Conservation (phyloP, 2,113 vertebrate species). For the Cephalopholis sonnerati region DNA sequence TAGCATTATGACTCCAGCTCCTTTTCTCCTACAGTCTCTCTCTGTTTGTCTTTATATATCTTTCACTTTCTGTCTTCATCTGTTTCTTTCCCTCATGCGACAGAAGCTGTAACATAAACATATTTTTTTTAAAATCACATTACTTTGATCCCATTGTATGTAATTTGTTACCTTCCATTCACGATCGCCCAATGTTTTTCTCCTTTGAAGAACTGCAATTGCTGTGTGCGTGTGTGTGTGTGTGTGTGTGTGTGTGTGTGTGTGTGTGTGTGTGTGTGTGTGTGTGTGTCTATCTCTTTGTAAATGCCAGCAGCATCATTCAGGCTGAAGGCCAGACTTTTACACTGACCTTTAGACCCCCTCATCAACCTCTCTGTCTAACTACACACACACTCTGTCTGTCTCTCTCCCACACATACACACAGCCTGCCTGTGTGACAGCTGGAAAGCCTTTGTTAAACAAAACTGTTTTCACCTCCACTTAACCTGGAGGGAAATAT, state of each 20-base stretch:
- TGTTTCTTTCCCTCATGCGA: not conserved
- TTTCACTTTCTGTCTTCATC: not conserved
- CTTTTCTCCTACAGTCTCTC: not conserved
- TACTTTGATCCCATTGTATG: not conserved
- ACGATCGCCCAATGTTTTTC: not conserved
- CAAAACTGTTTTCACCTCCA: conserved; percentile 53
- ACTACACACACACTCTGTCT: conserved; percentile 32
- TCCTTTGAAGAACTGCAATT: conserved; percentile 15
- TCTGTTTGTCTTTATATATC: not conserved
- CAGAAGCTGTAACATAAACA: not conserved
- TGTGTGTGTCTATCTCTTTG: conserved; percentile 3
- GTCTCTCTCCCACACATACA: conserved; percentile 18
- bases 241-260: not conserved
- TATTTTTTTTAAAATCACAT: not conserved
- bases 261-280: conserved; percentile 26
- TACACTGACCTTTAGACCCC: conserved; percentile 56
- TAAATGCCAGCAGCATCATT: conserved; percentile 43
- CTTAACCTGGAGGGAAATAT: conserved; percentile 65
- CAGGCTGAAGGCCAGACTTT: conserved; percentile 36
- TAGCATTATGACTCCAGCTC: not conserved
- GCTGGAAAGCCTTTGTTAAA: conserved; percentile 47
- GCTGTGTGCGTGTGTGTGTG: not conserved
- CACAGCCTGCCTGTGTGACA: conserved; percentile 29
- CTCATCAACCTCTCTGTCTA: conserved; percentile 48
- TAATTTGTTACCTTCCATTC: not conserved